Base-by-base conservation (phyloP, 2,113 vertebrate species). In the Chrysemys picta region DNA sequence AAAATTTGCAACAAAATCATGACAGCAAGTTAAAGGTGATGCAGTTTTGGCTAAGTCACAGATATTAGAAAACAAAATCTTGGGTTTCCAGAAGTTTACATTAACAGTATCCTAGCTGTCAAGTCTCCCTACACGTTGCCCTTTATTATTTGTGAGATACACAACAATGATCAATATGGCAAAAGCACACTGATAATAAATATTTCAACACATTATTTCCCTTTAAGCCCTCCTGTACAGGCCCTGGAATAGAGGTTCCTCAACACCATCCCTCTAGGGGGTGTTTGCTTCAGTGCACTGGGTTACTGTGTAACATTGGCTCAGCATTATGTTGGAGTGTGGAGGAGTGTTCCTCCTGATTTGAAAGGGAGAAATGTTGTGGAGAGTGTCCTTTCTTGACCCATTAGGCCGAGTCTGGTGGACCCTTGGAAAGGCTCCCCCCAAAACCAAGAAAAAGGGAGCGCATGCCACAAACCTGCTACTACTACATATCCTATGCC, bases 401-500 rank as follows among this genome's bases (percentile, higher is more conserved):
- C 0, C 1, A 1, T 2, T 35, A 49, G 17, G 50, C 5, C 10
- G 88, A 78, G 2, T 8, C 7, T 38, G 27, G 72, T 8, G 84
- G 42, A 45, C 11, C 42, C 38, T 76, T 76, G 38, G 62, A 76
- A 75, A 45, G 72, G 42, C 12, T 45, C 5, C 22, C 72, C 11
- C 72, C 13, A 62, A 45, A 42, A 42, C 19, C n/a, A 45, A 45
- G 72, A 45, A 45, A 45, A 45, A 6, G 72, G 38, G 24, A 25
- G 11, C 27, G 22, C 38, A 76, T 45, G 72, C 38, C 42, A 25
- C 21, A 42, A 76, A 45, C 22, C 38, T 45, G 22, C 19, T 76
- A 21, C 69, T 72, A 25, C 72, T 75, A 75, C 22, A 22, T 45
- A 45, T 25, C 24, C 12, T 42, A 76, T 45, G 12, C 24, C 38